Evolutionary conservation across 2,113 vertebrate species (phyloP), one percentile per base, ranked within the genome.

Genomic region (Polypterus senegalus): DNA sequence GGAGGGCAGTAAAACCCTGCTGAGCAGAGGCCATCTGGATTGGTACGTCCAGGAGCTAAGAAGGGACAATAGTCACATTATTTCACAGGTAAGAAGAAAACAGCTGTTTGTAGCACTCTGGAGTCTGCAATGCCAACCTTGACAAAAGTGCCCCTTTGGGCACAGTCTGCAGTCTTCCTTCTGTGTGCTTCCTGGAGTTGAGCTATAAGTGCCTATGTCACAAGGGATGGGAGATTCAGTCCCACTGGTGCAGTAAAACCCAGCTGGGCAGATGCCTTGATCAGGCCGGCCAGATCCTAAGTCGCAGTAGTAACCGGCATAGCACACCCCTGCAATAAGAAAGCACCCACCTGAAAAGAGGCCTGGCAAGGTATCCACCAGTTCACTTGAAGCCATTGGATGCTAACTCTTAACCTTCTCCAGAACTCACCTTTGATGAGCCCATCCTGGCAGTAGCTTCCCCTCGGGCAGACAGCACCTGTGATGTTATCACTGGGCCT

Each of bases 181-280:
- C 9, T 79, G 71, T 49, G 68, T 60, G 63, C 74, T 86, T 0
- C 88, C 84, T 47, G 60, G 53, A 55, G 7, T 57, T n/a, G 77
- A 64, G 70, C 69, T 87, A 73, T 85, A 86, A 10, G 73, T 88
- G 9, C 88, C 89, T 60, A 76, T 67, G 47, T 73, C 77, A 69
- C 90, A 92, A 0, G 83, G 80, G 5, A 79, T 0, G 0, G 83
- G 87, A 11, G 48, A 64, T 9, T 64, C 69, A n/a, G 87, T 81
- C 63, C 86, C 83, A 51, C 70, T 64, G 7, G 85, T 83, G 63
- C 89, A 92, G 66, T 85, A 90, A 66, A 67, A 89, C 44, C 89
- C 89, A 58, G 83, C 66, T 0, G 86, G 85, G 5, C 90, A 91
- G 8, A 79, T 60, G 47, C 60, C 51, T 46, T 76, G 71, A 59